Base-by-base conservation (phyloP, 2,113 vertebrate genomes). In the Acanthochromis polyacanthus region DNA sequence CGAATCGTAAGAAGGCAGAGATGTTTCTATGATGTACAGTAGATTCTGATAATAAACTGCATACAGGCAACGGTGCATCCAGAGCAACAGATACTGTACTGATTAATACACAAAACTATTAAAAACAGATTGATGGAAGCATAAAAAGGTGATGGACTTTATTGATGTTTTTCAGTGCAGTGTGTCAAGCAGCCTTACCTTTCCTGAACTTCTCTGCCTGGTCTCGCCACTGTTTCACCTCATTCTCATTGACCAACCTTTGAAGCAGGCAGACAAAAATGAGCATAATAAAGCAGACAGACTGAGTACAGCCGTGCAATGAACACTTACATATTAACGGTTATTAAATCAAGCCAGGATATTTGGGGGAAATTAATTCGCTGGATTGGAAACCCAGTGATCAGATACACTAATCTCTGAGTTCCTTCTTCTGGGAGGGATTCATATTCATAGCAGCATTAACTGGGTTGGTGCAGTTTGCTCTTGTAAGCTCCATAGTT, bases 231-330 rank as follows among this genome's bases (percentile, higher is more conserved):
- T 97, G 96, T 71, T 96, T 98, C 72, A 99, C 98, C 89, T 99
- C 98, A 15, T 98, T 99, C 92, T 99, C 98, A 14, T 99, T 99
- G 81, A 99, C 96, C 74, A 99, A 92, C 98, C 98, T 99, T 89
- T 50, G 66, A 68, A 59, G 75, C 74, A 75, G 28, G 78, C 36
- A 55, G 46, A 83, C 3, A 4, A 15, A 51, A 58, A 53, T 75
- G 1, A 87, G 65, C 23, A 61, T 28, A 62, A 28, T 50, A 38
- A 59, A 30, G 51, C 22, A n/a, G 43, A 46, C 7, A 51, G 11
- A 32, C 16, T 4, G 3, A 72, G 20, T 8, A 43, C 10, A 67
- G 67, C 9, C 7, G 43, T 22, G 32, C 19, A 67, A 22, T 64
- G 51, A 48, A 70, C 5, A 40, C 28, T 58, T 45, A 32, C 38